Conservation (phyloP, 2,797 vertebrate species). For the Chrysocyon brachyurus region DNA sequence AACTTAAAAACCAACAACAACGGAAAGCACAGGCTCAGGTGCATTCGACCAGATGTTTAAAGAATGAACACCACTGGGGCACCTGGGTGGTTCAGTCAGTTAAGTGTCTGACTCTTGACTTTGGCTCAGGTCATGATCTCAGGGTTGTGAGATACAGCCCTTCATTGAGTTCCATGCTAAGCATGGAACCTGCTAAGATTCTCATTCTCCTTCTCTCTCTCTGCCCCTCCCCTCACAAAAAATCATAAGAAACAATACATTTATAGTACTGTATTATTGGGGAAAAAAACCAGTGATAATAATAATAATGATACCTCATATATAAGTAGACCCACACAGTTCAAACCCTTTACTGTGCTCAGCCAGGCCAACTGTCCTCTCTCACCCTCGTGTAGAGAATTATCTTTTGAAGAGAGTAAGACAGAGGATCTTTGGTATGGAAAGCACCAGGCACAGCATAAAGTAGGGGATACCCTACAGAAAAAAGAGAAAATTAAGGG, state of each 20-base stretch:
- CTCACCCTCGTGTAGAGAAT: neutral
- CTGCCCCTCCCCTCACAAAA: neutral
- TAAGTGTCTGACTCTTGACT: neutral
- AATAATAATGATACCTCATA: too few species aligned
- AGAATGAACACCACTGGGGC: neutral
- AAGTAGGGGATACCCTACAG: neutral
- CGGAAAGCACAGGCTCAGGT: neutral
- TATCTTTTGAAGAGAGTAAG: neutral
- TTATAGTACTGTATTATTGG: neutral
- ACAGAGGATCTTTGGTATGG: neutral
- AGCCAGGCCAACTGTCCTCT: neutral
- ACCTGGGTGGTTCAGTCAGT: neutral
- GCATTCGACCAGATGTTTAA: conserved; percentile 24
- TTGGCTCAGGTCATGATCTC: neutral
- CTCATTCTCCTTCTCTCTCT: neutral
- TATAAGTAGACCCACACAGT: neutral
- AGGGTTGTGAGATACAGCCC: neutral
- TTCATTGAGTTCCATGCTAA: neutral
- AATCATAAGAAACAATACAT: neutral
- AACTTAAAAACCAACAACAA: conserved; percentile 29
- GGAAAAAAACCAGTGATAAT: neutral
- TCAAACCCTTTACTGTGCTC: neutral
- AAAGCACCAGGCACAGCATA: neutral
- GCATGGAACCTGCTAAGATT: neutral
- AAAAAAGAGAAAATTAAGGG: neutral